phyloP scores from a whole-genome alignment of 2,888 invertebrate species.

The Panopea generosa region DNA sequence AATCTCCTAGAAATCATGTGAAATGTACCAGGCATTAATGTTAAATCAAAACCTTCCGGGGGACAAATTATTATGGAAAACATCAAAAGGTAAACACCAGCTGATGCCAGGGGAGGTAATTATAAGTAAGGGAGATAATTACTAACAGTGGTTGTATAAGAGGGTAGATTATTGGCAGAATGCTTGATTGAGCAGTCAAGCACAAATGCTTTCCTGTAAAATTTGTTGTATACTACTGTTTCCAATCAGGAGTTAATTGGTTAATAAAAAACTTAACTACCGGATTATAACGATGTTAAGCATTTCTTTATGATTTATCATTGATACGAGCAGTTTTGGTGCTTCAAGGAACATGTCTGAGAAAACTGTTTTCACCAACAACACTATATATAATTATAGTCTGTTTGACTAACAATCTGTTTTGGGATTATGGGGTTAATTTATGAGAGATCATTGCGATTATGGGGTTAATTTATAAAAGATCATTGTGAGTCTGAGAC shows the following conservation, averaged over 20 bases:
- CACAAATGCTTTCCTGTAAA: constrained; percentile 21
- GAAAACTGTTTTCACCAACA: too few relatives aligned
- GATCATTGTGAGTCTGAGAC: too few relatives aligned
- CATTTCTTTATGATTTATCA: constrained; percentile 23
- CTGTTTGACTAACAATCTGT: too few relatives aligned
- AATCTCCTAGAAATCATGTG: background rate
- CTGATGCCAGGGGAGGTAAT: constrained; percentile 60
- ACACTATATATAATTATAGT: too few relatives aligned
- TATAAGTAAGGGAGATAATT: constrained; percentile 52
- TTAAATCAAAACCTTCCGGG: constrained; percentile 56
- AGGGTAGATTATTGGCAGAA: constrained; percentile 26
- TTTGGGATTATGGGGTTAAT: too few relatives aligned
- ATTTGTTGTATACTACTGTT: constrained; percentile 25
- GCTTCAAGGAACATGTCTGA: too few relatives aligned
- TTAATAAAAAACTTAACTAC: constrained; percentile 54
- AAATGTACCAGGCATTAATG: constrained; percentile 36
- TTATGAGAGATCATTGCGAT: too few relatives aligned
- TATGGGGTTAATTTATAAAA: too few relatives aligned
- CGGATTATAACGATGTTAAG: constrained; percentile 13
- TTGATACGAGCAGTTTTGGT: background rate
- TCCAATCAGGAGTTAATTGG: constrained; percentile 54
- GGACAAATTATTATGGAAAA: constrained; percentile 54
- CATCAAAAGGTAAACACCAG: constrained; percentile 54
- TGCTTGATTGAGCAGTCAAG: constrained; percentile 15
- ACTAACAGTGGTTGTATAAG: constrained; percentile 30